These are phyloP conservation scores for Quadroppia sp. DNA, from an alignment of 2,888 invertebrate species.

Conservation along the genomic window DNA sequence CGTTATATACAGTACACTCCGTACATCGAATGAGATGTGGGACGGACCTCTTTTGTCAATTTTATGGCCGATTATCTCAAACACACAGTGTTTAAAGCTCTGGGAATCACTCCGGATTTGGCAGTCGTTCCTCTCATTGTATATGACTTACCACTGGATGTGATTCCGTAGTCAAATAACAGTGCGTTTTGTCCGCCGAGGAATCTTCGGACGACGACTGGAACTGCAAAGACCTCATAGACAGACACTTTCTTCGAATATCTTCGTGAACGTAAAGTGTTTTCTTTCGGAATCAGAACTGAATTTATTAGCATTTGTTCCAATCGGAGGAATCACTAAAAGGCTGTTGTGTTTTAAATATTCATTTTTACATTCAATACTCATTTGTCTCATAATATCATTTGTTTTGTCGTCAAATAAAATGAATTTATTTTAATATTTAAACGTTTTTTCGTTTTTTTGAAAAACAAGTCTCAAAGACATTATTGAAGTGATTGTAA, in stretches of 20 bases:
- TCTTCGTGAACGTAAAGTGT: conserved; percentile 59
- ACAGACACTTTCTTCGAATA: conserved; percentile 76
- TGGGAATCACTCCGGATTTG: conserved; percentile 79
- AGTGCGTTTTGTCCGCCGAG: conserved; percentile 60
- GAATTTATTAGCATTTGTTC: conserved; percentile 3
- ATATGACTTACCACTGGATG: conserved; percentile 91
- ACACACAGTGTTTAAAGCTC: conserved; percentile 84
- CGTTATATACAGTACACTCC: conserved; percentile 77
- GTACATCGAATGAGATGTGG: not conserved
- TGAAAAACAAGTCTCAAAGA: no score
- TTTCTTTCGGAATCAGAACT: not conserved
- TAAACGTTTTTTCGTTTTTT: no score
- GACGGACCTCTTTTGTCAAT: conserved; percentile 78
- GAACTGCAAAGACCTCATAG: conserved; percentile 76
- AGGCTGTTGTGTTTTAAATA: no score
- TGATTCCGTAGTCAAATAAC: conserved; percentile 96
- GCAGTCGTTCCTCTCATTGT: conserved; percentile 76
- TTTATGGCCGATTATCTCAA: conserved; percentile 75
- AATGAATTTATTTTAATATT: no score
- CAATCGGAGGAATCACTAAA: not conserved
- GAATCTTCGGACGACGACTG: conserved; percentile 72
- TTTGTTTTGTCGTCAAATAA: no score
- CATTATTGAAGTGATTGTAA: no score
- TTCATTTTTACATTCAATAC: no score
- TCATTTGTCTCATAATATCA: no score